phyloP scores from a whole-genome alignment of 2,797 vertebrate species.

The Nothura maculosa region DNA sequence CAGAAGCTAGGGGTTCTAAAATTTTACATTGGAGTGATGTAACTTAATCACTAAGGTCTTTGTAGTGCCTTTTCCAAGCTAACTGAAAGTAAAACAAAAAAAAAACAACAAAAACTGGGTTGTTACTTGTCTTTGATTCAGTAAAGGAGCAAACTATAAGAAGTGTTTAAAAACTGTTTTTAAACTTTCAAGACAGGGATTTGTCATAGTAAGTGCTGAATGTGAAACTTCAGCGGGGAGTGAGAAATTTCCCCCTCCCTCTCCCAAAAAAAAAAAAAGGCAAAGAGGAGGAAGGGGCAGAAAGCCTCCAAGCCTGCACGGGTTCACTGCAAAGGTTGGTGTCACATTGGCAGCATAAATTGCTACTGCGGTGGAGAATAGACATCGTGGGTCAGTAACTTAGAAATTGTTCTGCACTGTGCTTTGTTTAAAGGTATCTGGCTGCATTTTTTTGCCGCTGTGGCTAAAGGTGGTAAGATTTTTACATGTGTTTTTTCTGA shows the following conservation, averaged over 20 bases:
- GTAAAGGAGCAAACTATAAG: background rate
- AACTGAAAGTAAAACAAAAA: background rate
- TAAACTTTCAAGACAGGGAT: background rate
- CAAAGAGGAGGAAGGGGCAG: accelerated
- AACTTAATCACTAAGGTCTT: background rate
- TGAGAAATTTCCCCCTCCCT: background rate
- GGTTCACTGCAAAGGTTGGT: background rate
- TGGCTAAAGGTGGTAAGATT: background rate
- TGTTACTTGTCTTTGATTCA: background rate
- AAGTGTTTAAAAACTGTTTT: background rate
- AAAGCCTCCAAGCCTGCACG: background rate
- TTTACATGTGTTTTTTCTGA: background rate
- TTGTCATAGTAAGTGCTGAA: background rate
- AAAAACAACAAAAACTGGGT: background rate
- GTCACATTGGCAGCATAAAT: background rate
- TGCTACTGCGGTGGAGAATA: background rate
- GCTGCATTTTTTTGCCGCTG: background rate
- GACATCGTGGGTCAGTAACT: background rate
- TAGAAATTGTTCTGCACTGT: background rate
- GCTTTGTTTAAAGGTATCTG: background rate
- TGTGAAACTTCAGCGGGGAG: background rate
- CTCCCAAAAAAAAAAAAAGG: background rate
- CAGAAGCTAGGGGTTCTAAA: background rate
- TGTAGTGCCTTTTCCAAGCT: background rate
- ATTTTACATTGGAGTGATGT: background rate